A percentile compares a stretch with the other conserved stretches of the same genome.
These are phyloP conservation scores for Pyralis farinalis DNA, from an alignment of 2,888 invertebrate species.

Conservation along the genomic window DNA sequence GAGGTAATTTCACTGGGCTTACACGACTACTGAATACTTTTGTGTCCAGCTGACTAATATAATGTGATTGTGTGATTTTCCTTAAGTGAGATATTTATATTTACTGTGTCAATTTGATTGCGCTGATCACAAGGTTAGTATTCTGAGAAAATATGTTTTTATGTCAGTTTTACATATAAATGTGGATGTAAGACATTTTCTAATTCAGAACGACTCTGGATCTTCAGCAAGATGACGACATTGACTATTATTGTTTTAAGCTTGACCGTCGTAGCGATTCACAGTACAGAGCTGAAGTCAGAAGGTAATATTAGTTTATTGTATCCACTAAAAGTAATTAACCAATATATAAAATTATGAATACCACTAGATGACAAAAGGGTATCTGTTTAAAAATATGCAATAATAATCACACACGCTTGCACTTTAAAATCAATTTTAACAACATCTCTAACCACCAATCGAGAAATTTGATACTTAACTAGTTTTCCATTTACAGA, in stretches of 20 bases:
- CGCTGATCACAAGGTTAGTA: constrained; percentile 29
- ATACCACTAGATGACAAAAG: too few relatives aligned
- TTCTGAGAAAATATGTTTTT: constrained; percentile 46
- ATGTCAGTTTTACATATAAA: constrained; percentile 40
- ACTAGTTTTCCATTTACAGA: constrained; percentile 23
- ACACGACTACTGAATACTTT: constrained; percentile 16
- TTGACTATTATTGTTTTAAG: constrained; percentile 27
- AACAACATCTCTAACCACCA: too few relatives aligned
- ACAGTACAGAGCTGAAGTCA: constrained; percentile 32
- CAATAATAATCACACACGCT: too few relatives aligned
- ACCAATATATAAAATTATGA: too few relatives aligned
- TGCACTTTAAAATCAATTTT: too few relatives aligned
- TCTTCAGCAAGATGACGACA: constrained; percentile 33
- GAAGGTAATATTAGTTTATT: too few relatives aligned
- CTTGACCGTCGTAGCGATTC: constrained; percentile 28
- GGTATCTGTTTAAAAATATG: too few relatives aligned
- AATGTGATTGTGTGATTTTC: constrained; percentile 36
- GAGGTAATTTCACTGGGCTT: constrained; percentile 25
- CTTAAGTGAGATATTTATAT: constrained; percentile 36
- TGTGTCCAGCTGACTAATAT: constrained; percentile 17
- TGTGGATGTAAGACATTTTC: constrained; percentile 19
- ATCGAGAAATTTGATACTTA: background rate
- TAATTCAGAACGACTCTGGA: constrained; percentile 32
- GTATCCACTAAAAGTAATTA: too few relatives aligned
- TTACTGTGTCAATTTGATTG: constrained; percentile 37